A percentile compares a stretch with the other conserved stretches of the same genome.
Evolutionary conservation across 2,797 vertebrate genomes (phyloP).

Genomic region (Merluccius polli): DNA sequence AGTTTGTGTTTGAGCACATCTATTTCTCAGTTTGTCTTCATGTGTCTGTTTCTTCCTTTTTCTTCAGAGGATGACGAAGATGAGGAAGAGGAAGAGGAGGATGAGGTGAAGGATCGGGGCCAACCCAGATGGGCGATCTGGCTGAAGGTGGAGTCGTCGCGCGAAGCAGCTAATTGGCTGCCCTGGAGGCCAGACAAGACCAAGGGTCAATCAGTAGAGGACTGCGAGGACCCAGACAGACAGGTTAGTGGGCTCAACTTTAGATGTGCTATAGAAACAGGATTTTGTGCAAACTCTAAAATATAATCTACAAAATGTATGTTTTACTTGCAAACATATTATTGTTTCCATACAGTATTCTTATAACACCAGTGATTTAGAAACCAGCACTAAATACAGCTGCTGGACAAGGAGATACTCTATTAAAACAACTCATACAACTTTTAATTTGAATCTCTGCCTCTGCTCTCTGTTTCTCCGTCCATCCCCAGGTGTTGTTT

Average conservation of each 20-base stretch:
- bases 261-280: background rate
- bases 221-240: slow-evolving; percentile 96
- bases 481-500: slow-evolving; percentile 81
- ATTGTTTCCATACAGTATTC: too few species aligned
- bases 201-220: slow-evolving; percentile 87
- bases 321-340: too few species aligned
- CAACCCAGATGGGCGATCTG: slow-evolving; percentile 83
- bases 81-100: slow-evolving; percentile 76
- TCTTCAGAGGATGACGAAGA: slow-evolving; percentile 76
- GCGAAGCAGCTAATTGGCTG: slow-evolving; percentile 86
- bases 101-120: slow-evolving; percentile 84
- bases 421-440: background rate
- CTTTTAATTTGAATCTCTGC: background rate
- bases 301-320: background rate
- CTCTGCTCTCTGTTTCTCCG: background rate
- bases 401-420: background rate
- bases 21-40: background rate
- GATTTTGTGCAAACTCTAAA: background rate
- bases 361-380: too few species aligned
- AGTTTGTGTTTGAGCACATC: background rate
- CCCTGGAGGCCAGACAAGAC: slow-evolving; percentile 92
- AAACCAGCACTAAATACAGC: too few species aligned
- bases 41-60: slow-evolving; percentile 3
- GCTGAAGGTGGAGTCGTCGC: slow-evolving; percentile 82
- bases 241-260: slow-evolving; percentile 75